Evolutionary conservation across 2,888 invertebrate genomes (phyloP).

Genomic region (Cyclophora albipunctata): DNA sequence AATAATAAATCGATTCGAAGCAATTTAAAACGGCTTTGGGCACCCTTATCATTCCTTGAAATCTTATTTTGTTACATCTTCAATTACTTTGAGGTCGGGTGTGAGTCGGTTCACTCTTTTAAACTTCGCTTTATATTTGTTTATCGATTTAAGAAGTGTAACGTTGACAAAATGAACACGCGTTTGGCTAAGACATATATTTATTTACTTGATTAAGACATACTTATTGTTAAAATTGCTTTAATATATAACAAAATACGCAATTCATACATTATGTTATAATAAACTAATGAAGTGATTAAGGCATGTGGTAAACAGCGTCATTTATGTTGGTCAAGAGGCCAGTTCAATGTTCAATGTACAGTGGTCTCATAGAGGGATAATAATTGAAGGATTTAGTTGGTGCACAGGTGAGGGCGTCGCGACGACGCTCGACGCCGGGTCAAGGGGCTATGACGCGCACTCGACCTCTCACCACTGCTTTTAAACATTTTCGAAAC

Average conservation of each 20-base stretch:
- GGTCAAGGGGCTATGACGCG: conserved; percentile 64
- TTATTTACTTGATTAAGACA: too few species aligned
- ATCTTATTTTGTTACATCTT: conserved; percentile 11
- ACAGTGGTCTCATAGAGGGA: not conserved
- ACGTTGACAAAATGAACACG: too few species aligned
- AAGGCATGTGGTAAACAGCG: too few species aligned
- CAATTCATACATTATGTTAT: too few species aligned
- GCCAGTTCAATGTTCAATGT: too few species aligned
- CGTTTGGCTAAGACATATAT: too few species aligned
- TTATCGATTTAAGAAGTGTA: not conserved
- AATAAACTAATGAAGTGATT: too few species aligned
- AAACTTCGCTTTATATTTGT: conserved; percentile 2
- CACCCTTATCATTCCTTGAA: conserved; percentile 11
- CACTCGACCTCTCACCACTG: conserved; percentile 57
- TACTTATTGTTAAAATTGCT: too few species aligned
- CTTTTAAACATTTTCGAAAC: conserved; percentile 62
- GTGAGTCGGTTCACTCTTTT: not conserved
- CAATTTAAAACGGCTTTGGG: conserved; percentile 14
- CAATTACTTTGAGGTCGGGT: conserved; percentile 9
- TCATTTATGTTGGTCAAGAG: too few species aligned
- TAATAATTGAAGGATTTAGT: conserved; percentile 27
- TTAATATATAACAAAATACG: too few species aligned
- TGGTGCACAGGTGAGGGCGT: conserved; percentile 14
- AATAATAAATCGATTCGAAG: conserved; percentile 14
- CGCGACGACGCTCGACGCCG: conserved; percentile 27